These are phyloP conservation scores for Thereva unica DNA, from an alignment of 2,888 invertebrate genomes.

Conservation along the genomic window DNA sequence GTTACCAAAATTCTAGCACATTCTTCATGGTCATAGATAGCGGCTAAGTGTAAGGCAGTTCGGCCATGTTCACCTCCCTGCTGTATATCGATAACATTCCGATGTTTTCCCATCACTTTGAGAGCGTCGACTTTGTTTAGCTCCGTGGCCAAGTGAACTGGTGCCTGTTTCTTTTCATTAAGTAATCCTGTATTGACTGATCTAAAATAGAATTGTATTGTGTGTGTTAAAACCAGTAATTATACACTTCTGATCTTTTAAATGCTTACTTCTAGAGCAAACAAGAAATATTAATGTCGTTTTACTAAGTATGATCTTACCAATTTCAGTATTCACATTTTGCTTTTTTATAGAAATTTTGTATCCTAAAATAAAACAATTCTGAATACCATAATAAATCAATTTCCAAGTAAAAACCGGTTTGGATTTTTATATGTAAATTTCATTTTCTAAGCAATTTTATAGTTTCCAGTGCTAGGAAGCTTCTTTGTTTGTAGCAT, in stretches of 20 bases:
- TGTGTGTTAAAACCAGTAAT: not conserved
- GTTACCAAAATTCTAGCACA: conserved; percentile 81
- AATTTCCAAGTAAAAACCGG: no score
- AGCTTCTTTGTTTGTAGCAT: no score
- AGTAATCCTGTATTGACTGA: conserved; percentile 69
- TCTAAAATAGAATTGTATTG: conserved; percentile 56
- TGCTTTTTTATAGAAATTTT: no score
- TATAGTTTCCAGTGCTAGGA: no score
- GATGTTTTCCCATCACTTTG: conserved; percentile 70
- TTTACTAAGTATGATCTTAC: no score
- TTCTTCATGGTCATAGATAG: conserved; percentile 80
- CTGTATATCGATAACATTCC: conserved; percentile 71
- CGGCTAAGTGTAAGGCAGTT: conserved; percentile 82
- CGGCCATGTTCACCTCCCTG: conserved; percentile 76
- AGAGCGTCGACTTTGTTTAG: conserved; percentile 73
- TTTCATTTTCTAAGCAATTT: no score
- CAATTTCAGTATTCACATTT: no score
- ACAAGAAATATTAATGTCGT: no score
- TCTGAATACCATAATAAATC: no score
- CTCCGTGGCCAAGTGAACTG: conserved; percentile 79
- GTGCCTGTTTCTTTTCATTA: conserved; percentile 78
- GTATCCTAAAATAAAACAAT: no score
- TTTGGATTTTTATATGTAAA: no score
- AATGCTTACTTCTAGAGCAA: not conserved
- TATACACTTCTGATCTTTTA: not conserved